Conservation (phyloP, 2,888 invertebrate genomes). For the Erebia palarica region DNA sequence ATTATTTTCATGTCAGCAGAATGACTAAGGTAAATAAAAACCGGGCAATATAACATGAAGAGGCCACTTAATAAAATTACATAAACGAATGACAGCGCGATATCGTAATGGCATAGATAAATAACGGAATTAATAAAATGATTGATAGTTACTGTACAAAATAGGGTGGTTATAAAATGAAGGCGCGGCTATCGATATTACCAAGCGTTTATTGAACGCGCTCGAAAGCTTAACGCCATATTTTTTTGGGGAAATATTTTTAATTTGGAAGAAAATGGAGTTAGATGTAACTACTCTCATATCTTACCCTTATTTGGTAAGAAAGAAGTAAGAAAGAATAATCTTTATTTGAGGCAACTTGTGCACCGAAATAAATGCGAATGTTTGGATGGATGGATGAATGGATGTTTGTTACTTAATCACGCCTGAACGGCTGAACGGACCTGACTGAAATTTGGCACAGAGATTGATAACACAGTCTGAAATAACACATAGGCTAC, state of each 20-base stretch:
- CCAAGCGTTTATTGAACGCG: constrained; percentile 23
- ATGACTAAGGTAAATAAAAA: constrained; percentile 40
- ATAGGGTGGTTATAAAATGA: constrained; percentile 39
- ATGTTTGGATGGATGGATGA: too few species aligned
- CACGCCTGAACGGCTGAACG: too few species aligned
- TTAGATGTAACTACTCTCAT: too few species aligned
- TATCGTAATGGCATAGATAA: constrained; percentile 68
- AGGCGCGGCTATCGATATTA: constrained; percentile 43
- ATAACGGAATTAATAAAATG: constrained; percentile 73
- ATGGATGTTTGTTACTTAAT: too few species aligned
- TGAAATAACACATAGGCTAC: too few species aligned
- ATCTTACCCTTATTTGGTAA: too few species aligned
- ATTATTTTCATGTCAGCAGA: constrained; percentile 26
- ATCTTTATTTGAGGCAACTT: too few species aligned
- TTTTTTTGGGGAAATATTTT: constrained; percentile 16
- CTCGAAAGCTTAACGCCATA: background rate
- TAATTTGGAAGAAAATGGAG: too few species aligned
- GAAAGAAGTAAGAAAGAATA: too few species aligned
- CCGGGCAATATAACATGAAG: constrained; percentile 52
- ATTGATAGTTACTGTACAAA: constrained; percentile 65
- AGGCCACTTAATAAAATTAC: constrained; percentile 73
- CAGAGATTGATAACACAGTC: too few species aligned
- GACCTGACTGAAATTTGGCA: too few species aligned
- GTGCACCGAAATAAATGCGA: too few species aligned
- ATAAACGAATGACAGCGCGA: constrained; percentile 68